These are phyloP conservation scores for Dysmachus trigonus DNA, from an alignment of 2,888 invertebrate genomes.

Conservation along the genomic window DNA sequence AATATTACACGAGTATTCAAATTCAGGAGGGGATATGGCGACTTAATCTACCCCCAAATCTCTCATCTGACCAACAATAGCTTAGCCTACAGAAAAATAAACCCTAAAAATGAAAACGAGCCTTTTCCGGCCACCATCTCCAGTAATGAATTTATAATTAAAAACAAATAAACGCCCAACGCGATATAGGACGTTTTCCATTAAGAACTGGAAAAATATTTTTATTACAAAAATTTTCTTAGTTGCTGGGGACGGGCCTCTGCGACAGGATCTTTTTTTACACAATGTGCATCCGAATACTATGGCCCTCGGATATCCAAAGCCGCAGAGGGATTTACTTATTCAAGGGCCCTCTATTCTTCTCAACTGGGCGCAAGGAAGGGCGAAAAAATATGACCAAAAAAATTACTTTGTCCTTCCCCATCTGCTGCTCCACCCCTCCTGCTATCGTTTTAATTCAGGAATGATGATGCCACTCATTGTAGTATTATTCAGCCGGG, in stretches of 20 bases:
- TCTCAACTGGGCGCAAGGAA: conserved; percentile 8
- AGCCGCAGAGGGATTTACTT: conserved; percentile 28
- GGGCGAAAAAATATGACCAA: background rate
- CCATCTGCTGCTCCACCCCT: background rate
- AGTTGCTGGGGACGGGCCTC: background rate
- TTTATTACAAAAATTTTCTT: conserved; percentile 38
- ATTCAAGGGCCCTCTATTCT: conserved; percentile 1
- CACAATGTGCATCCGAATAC: conserved; percentile 12
- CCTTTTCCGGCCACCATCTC: background rate
- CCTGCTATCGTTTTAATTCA: conserved; percentile 41
- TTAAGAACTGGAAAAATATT: conserved; percentile 37
- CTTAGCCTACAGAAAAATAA: background rate
- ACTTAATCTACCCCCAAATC: background rate
- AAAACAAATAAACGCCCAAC: conserved; percentile 27
- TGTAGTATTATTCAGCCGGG: conserved; percentile 38
- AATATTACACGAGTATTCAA: background rate
- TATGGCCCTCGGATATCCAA: conserved; percentile 26
- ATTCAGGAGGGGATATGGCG: background rate
- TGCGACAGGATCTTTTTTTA: background rate
- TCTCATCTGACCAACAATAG: background rate
- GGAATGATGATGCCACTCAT: conserved; percentile 43
- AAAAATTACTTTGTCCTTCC: conserved; percentile 32
- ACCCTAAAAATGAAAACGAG: background rate
- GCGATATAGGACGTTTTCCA: conserved; percentile 24
- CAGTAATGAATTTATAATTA: conserved; percentile 39